These are phyloP conservation scores for Parelbella ahira DNA, from an alignment of 2,888 invertebrate species.

Conservation along the genomic window DNA sequence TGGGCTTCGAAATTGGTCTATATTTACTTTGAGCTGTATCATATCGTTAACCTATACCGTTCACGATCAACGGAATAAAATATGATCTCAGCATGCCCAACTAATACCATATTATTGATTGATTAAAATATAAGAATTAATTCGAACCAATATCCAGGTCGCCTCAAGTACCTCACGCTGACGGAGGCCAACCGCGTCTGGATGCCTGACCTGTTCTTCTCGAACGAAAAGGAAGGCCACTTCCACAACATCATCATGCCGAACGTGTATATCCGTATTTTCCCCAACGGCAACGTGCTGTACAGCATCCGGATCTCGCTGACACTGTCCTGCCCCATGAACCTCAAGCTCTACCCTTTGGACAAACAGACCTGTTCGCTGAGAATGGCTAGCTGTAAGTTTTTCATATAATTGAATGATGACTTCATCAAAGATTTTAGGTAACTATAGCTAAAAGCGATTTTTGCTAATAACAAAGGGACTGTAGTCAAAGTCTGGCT, in stretches of 20 bases:
- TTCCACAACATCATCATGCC: constrained; percentile 99
- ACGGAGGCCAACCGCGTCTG: constrained; percentile 97
- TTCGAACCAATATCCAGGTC: constrained; percentile 82
- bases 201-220: constrained; percentile 99
- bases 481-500: no score
- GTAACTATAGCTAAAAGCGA: no score
- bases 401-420: no score
- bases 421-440: no score
- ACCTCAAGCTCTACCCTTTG: constrained; percentile 96
- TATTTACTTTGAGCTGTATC: no score
- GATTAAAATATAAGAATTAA: no score
- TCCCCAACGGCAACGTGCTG: constrained; percentile 95
- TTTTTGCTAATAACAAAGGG: no score
- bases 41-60: no score
- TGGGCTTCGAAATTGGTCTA: no score
- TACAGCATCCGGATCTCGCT: constrained; percentile 98
- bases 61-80: no score
- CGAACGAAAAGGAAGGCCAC: constrained; percentile 98
- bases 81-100: no score
- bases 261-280: constrained; percentile 97
- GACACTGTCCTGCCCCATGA: constrained; percentile 98
- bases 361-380: constrained; percentile 97
- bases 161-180: constrained; percentile 93
- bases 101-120: no score
- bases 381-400: constrained; percentile 98